Evolutionary conservation across 2,888 invertebrate species (phyloP).

Genomic region (Mechanitis mazaeus): DNA sequence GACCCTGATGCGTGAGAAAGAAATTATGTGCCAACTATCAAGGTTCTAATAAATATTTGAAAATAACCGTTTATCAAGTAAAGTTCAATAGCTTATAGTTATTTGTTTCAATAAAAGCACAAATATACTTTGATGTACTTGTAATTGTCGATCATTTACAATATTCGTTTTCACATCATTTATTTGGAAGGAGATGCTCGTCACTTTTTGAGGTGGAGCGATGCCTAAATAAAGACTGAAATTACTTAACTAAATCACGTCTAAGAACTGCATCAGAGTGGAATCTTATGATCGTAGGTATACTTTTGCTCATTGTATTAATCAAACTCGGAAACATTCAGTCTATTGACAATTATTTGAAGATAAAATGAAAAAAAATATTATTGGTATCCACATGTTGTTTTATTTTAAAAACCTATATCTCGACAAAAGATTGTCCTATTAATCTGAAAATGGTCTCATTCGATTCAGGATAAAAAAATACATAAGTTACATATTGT

Average conservation of each 20-base stretch:
- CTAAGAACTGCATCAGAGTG: constrained; percentile 34
- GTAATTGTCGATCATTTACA: constrained; percentile 34
- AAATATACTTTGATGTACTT: constrained; percentile 43
- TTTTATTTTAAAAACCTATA: constrained; percentile 24
- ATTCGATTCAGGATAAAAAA: no score
- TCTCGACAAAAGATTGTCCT: neutral
- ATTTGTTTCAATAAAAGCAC: constrained; percentile 49
- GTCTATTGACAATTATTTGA: constrained; percentile 71
- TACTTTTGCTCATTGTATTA: constrained; percentile 63
- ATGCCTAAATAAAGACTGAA: constrained; percentile 73
- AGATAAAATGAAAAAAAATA: constrained; percentile 31
- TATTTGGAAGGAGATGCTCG: constrained; percentile 42
- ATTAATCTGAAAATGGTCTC: no score
- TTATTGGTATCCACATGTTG: constrained; percentile 28
- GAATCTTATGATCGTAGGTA: constrained; percentile 41
- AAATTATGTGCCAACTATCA: constrained; percentile 47
- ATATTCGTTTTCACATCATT: constrained; percentile 39
- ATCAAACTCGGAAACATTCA: constrained; percentile 54
- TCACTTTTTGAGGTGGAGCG: constrained; percentile 36
- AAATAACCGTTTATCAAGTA: constrained; percentile 38
- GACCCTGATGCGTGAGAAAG: constrained; percentile 54
- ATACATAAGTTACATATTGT: no score
- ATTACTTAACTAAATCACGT: constrained; percentile 57
- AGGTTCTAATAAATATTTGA: constrained; percentile 24
- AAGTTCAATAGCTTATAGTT: constrained; percentile 39